Percentiles rank a stretch among this genome's conserved stretches.
phyloP scores from a whole-genome alignment of 2,797 vertebrate species.

The Malacoctenus gilli region DNA sequence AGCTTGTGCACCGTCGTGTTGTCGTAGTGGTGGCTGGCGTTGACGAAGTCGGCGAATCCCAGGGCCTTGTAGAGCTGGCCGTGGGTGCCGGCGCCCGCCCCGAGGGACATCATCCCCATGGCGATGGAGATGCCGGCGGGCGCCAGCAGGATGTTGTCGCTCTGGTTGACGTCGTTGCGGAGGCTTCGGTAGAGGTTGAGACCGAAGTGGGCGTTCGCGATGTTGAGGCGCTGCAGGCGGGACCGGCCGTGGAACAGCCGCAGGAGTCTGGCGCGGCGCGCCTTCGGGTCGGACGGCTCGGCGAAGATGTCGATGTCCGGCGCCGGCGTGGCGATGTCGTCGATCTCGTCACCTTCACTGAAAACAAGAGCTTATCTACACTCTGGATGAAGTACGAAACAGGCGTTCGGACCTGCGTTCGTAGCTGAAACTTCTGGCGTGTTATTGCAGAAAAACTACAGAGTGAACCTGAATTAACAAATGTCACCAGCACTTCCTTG shows the following conservation, averaged over 20 bases:
- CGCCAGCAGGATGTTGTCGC: conserved; percentile 92
- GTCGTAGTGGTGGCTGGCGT: conserved; percentile 92
- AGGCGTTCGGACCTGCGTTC: neutral
- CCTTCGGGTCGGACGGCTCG: conserved; percentile 82
- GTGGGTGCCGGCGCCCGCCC: conserved; percentile 82
- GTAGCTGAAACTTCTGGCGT: too few species aligned
- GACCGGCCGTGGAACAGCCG: conserved; percentile 89
- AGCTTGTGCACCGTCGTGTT: conserved; percentile 92
- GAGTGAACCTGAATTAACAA: too few species aligned
- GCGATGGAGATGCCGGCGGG: conserved; percentile 95
- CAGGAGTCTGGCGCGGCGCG: conserved; percentile 84
- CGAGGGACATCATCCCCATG: conserved; percentile 94
- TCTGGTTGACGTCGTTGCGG: conserved; percentile 82
- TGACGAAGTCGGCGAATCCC: conserved; percentile 91
- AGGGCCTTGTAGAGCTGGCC: conserved; percentile 85
- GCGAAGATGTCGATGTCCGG: conserved; percentile 85
- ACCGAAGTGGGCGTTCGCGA: conserved; percentile 90
- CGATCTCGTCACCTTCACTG: conserved; percentile 83
- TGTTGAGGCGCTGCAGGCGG: conserved; percentile 92
- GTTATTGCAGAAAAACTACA: too few species aligned
- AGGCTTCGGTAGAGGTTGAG: conserved; percentile 91
- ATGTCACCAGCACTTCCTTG: too few species aligned
- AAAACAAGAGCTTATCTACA: too few species aligned
- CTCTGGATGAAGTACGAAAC: too few species aligned
- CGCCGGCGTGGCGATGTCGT: conserved; percentile 84